phyloP scores from a whole-genome alignment of 2,113 vertebrate species.

The Gymnogyps californianus region DNA sequence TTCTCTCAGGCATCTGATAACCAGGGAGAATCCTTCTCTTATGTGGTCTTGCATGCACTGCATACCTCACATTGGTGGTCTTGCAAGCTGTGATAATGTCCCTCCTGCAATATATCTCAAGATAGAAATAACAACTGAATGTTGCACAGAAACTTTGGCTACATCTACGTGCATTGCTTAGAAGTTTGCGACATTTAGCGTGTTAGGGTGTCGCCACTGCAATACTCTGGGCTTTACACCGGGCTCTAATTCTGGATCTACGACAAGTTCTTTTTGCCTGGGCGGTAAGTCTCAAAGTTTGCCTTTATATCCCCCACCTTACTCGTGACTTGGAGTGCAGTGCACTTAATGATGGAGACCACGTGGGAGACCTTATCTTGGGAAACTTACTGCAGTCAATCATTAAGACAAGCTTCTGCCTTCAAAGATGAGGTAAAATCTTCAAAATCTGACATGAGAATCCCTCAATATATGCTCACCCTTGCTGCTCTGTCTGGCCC shows the following conservation, averaged over 20 bases:
- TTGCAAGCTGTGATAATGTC: background rate
- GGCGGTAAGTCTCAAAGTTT: background rate
- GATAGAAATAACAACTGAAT: background rate
- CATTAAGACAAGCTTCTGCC: background rate
- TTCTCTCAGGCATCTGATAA: background rate
- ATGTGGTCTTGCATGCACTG: fast-evolving
- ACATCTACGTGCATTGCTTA: background rate
- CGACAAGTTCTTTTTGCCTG: background rate
- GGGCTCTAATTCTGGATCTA: background rate
- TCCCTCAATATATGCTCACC: background rate
- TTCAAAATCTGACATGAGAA: background rate
- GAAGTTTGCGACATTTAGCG: background rate
- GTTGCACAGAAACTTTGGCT: background rate
- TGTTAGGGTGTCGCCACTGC: background rate
- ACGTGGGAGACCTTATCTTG: background rate
- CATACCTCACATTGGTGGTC: background rate
- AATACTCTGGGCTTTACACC: background rate
- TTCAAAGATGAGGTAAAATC: background rate
- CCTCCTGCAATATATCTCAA: background rate
- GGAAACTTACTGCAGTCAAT: background rate
- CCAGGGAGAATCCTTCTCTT: background rate
- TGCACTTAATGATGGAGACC: background rate
- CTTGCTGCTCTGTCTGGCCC: background rate
- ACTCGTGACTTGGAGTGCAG: background rate
- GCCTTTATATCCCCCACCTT: no score